Conservation (phyloP, 2,888 invertebrate species). For the Yponomeuta cagnagella region DNA sequence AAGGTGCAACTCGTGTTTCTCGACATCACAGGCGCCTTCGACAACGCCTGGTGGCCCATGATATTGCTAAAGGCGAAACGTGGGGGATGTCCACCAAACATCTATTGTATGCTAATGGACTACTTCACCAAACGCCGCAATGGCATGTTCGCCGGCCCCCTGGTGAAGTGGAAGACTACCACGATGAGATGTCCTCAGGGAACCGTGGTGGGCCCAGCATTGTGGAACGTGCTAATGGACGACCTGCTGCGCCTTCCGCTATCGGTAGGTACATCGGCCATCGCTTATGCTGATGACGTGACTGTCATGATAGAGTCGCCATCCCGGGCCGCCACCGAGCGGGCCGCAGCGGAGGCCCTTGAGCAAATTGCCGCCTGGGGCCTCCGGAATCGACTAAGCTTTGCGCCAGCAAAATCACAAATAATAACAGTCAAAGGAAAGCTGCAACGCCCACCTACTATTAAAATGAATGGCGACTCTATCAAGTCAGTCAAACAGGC, state of each 20-base stretch:
- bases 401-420: no score
- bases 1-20: conserved; percentile 25
- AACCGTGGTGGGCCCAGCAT: conserved; percentile 19
- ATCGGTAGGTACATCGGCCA: neutral
- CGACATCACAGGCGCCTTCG: conserved; percentile 35
- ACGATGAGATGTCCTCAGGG: no score
- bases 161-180: conserved; percentile 7
- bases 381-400: no score
- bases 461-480: no score
- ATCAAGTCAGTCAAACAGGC: no score
- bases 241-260: conserved; percentile 7
- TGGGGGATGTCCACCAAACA: conserved; percentile 17
- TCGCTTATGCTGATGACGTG: conserved; percentile 17
- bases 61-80: conserved; percentile 23
- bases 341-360: no score
- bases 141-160: neutral
- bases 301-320: no score
- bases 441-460: no score
- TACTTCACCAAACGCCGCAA: conserved; percentile 17
- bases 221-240: conserved; percentile 19
- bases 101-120: conserved; percentile 15
- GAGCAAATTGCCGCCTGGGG: no score
- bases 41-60: conserved; percentile 30
- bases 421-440: no score
- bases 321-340: no score